Evolutionary conservation across 2,113 vertebrate genomes (phyloP), one percentile per base, ranked within the genome.

Genomic region (Henicopernis longicauda): DNA sequence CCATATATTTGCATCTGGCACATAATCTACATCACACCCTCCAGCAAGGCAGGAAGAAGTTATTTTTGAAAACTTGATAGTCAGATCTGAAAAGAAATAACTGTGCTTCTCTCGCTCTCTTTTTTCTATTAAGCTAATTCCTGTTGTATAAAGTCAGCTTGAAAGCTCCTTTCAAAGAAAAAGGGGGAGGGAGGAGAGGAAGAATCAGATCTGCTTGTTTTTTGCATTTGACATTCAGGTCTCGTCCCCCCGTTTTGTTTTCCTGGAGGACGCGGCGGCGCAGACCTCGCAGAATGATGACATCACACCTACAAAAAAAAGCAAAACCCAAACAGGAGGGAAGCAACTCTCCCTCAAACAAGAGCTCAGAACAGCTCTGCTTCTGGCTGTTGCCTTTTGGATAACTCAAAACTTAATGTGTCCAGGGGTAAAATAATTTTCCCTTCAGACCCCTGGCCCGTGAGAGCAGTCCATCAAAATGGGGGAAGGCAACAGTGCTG

Each of bases 281-380:
- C 95, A 95, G 95, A 82, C 85, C 95, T 96, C 82, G 91, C 92
- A 69, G 94, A 95, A 91, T 87, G 93, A 95, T 95, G 96, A 97
- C 93, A 96, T 96, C 96, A 96, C 81, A 82, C 25, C 25, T 1
- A 34, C 57, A 40, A 36, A 76, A 82, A 66, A 71, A 54, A 17
- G 21, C 62, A 38, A 84, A 92, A 63, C 69, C 58, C 80, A 27
- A 81, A 54, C 23, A 83, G 74, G 52, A 95, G 91, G 65, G 66
- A 86, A 91, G 77, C 38, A 63, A 65, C 61, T 71, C 81, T 70
- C 21, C 59, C 59, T 62, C 77, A 11, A 57, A 81, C 2, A 2
- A 44, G 49, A 78, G 85, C 89, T 92, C 66, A 15, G 11, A 82
- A 50, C 69, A 61, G 73, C 54, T 82, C 84, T 59, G 74, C 67